phyloP scores from a whole-genome alignment of 2,113 vertebrate genomes.

The Strix uralensis region DNA sequence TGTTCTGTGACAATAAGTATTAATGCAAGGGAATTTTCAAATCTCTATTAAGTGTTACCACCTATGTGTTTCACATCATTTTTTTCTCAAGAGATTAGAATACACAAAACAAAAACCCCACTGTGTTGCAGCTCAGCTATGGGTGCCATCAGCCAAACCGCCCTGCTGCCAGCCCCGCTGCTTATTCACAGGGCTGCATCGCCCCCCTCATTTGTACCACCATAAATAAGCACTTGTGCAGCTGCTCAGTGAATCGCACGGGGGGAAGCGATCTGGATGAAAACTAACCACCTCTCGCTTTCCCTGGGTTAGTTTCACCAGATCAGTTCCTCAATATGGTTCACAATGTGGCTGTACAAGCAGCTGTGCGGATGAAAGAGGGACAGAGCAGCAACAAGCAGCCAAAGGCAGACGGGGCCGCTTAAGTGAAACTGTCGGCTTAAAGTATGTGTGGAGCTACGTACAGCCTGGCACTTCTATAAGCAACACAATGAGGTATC shows the following conservation, averaged over 20 bases:
- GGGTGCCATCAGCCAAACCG: neutral
- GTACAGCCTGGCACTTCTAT: neutral
- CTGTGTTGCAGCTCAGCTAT: neutral
- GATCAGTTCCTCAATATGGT: neutral
- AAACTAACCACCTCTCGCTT: neutral
- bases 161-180: neutral
- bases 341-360: neutral
- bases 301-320: neutral
- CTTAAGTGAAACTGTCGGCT: neutral
- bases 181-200: fast-evolving
- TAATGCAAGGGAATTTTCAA: neutral
- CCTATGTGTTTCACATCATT: neutral
- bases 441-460: fast-evolving
- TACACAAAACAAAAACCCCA: neutral
- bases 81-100: neutral
- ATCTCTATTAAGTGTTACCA: neutral
- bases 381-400: fast-evolving
- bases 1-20: neutral
- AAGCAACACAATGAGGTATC: neutral
- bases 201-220: neutral
- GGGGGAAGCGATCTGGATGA: neutral
- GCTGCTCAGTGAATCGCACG: neutral
- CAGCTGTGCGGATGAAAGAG: neutral
- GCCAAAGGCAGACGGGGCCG: neutral
- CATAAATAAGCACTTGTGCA: neutral